A percentile compares a stretch with the other conserved stretches of the same genome.
These are phyloP conservation scores for Prionace glauca DNA, from an alignment of 2,797 vertebrate genomes.

Conservation along the genomic window DNA sequence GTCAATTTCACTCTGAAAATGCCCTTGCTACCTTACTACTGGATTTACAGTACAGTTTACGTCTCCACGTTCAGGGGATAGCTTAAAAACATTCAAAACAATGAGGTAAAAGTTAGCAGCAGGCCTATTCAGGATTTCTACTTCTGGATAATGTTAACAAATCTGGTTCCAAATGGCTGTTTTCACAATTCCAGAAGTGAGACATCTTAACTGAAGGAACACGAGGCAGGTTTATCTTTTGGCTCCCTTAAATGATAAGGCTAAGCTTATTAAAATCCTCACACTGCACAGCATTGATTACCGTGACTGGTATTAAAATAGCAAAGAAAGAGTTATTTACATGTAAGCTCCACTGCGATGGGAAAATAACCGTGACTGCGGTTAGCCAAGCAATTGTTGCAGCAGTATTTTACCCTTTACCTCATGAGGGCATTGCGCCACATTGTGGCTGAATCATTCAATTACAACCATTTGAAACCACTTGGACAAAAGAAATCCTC, in stretches of 20 bases:
- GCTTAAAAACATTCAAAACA: neutral
- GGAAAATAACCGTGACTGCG: neutral
- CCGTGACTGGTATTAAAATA: slow-evolving; percentile 9
- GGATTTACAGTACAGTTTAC: neutral
- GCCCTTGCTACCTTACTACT: neutral
- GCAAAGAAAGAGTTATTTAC: neutral
- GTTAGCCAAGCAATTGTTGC: neutral
- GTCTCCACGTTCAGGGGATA: neutral
- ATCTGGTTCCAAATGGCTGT: neutral
- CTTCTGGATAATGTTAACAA: neutral
- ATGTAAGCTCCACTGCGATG: neutral
- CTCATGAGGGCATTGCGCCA: neutral
- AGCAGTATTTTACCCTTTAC: neutral
- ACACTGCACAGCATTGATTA: neutral
- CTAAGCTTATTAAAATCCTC: neutral
- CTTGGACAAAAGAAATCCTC: neutral
- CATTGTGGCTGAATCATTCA: neutral
- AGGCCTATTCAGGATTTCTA: neutral
- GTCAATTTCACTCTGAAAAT: neutral
- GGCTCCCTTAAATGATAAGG: neutral
- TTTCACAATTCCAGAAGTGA: neutral
- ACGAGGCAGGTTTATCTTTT: neutral
- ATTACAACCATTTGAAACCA: neutral
- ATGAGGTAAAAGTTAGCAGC: neutral
- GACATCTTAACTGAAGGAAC: neutral